Conservation (phyloP, 1,140 invertebrate genomes). For the Trichomalopsis sarcophagae region DNA sequence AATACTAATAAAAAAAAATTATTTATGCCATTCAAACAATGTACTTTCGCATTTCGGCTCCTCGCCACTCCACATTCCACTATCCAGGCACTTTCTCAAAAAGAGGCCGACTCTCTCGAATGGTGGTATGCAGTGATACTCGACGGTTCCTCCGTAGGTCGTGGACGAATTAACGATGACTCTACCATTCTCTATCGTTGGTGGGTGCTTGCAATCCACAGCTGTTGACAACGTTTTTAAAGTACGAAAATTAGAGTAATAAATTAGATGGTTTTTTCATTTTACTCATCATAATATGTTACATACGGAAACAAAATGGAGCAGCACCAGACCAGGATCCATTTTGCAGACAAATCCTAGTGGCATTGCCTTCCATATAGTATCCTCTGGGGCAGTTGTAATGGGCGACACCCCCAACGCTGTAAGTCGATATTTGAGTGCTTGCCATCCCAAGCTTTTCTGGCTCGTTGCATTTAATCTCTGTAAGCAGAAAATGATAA, state of each 20-base stretch:
- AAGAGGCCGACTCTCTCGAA: conserved; percentile 88
- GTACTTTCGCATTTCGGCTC: conserved; percentile 85
- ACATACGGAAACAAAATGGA: conserved; percentile 89
- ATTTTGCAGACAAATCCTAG: conserved; percentile 84
- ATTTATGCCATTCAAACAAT: neutral
- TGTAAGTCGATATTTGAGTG: conserved; percentile 79
- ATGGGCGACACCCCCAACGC: conserved; percentile 84
- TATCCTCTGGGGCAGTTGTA: conserved; percentile 90
- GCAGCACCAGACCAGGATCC: conserved; percentile 88
- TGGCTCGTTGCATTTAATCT: conserved; percentile 86
- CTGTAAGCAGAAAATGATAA: conserved; percentile 67
- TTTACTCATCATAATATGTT: conserved; percentile 9
- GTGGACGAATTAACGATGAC: conserved; percentile 91
- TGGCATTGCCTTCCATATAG: conserved; percentile 86
- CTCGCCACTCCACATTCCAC: conserved; percentile 88
- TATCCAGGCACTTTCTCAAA: conserved; percentile 87
- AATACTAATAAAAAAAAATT: neutral
- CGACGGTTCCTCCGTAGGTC: conserved; percentile 86
- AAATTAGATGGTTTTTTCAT: neutral
- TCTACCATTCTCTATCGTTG: conserved; percentile 87
- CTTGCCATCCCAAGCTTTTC: conserved; percentile 77
- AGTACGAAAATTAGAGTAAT: neutral
- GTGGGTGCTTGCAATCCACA: conserved; percentile 88
- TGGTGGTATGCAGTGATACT: conserved; percentile 92
- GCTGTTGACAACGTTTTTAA: conserved; percentile 74